phyloP scores from a whole-genome alignment of 2,797 vertebrate genomes.

The Acipenser transmontanus region DNA sequence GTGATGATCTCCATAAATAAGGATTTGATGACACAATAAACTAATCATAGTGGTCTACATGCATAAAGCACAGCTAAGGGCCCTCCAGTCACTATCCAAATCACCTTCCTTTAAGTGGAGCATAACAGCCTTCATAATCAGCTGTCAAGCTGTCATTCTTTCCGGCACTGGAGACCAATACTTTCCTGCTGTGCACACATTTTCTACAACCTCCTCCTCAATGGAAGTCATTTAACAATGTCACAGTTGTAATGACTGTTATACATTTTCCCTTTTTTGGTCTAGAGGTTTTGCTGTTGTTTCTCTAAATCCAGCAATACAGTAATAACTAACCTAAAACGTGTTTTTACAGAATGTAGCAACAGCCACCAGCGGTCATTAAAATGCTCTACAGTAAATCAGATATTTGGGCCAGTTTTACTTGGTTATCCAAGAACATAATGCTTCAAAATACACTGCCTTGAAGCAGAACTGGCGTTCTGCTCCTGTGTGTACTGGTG shows the following conservation, averaged over 20 bases:
- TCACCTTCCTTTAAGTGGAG: constrained; percentile 38
- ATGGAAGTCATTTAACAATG: constrained; percentile 32
- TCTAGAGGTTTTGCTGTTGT: neutral
- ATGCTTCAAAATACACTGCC: too few relatives aligned
- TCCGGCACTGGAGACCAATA: constrained; percentile 23
- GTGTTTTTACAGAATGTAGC: too few relatives aligned
- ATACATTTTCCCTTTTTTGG: neutral
- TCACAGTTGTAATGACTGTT: constrained; percentile 15
- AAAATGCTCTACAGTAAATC: too few relatives aligned
- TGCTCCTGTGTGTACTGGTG: too few relatives aligned
- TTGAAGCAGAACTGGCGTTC: too few relatives aligned
- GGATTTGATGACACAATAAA: constrained; percentile 31
- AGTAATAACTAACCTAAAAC: too few relatives aligned
- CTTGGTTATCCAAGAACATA: too few relatives aligned
- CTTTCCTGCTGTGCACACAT: neutral
- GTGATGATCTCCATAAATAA: neutral
- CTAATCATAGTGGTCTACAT: constrained; percentile 25
- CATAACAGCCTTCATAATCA: constrained; percentile 48
- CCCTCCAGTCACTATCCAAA: constrained; percentile 7
- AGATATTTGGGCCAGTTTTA: too few relatives aligned
- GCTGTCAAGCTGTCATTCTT: constrained; percentile 37
- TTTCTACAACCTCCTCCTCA: constrained; percentile 21
- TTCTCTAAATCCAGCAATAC: neutral
- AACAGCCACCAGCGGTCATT: too few relatives aligned
- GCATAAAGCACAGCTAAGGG: constrained; percentile 20